phyloP scores from a whole-genome alignment of 2,797 vertebrate species.

The Galaxias olidus region DNA sequence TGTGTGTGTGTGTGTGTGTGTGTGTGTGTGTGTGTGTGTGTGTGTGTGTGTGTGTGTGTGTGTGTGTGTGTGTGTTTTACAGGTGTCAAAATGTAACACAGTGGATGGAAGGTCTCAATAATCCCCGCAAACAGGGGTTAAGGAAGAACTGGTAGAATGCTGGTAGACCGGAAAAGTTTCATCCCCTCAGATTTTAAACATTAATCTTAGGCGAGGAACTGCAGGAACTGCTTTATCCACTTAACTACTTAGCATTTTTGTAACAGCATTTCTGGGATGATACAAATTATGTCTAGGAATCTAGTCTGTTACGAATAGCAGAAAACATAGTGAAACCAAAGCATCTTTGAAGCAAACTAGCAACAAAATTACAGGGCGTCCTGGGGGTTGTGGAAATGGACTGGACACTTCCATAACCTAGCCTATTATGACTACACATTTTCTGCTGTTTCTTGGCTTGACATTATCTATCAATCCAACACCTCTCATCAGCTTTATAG shows the following conservation, averaged over 20 bases:
- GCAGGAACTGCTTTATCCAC: slow-evolving; percentile 6
- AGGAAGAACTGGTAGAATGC: too few relatives aligned
- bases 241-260: slow-evolving; percentile 11
- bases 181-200: too few relatives aligned
- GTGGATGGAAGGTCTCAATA: too few relatives aligned
- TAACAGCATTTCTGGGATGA: slow-evolving; percentile 29
- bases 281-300: not conserved
- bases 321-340: too few relatives aligned
- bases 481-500: not conserved
- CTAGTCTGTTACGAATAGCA: not conserved
- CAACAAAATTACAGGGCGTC: slow-evolving; percentile 70
- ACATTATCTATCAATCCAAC: slow-evolving; percentile 23
- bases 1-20: slow-evolving; percentile 6
- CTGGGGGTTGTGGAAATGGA: slow-evolving; percentile 61
- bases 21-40: not conserved
- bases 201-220: not conserved
- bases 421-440: slow-evolving; percentile 41
- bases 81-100: too few relatives aligned
- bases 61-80: not conserved
- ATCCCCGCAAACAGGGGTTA: too few relatives aligned
- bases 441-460: slow-evolving; percentile 34
- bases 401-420: slow-evolving; percentile 60
- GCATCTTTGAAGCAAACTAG: not conserved
- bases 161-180: too few relatives aligned
- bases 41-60: slow-evolving; percentile 8